Evolutionary conservation across 2,797 vertebrate species (phyloP).

Genomic region (Poecilia velifera): DNA sequence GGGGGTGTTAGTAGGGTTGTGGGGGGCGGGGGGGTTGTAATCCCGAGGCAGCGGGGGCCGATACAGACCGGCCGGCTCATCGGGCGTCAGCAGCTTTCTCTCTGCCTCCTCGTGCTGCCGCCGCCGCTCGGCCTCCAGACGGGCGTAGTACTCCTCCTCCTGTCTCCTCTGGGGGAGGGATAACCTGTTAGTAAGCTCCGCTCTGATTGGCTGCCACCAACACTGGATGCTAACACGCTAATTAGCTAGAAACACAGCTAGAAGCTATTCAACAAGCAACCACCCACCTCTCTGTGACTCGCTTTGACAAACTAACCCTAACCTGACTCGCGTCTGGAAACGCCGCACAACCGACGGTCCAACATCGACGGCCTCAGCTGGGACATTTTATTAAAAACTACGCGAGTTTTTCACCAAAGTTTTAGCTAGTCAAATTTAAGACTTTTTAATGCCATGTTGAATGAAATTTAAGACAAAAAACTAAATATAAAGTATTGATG

Average conservation of each 20-base stretch:
- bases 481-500: too few relatives aligned
- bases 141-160: slow-evolving; percentile 97
- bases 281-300: slow-evolving; percentile 1
- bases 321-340: background rate
- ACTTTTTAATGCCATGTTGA: too few relatives aligned
- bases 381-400: background rate
- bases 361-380: slow-evolving; percentile 6
- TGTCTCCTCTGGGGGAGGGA: slow-evolving; percentile 92
- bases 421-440: background rate
- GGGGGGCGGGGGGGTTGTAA: slow-evolving; percentile 88
- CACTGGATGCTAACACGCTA: slow-evolving; percentile 29
- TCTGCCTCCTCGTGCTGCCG: slow-evolving; percentile 96
- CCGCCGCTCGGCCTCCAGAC: slow-evolving; percentile 95
- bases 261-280: slow-evolving; percentile 10
- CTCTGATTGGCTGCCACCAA: slow-evolving; percentile 50
- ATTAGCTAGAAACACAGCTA: slow-evolving; percentile 11
- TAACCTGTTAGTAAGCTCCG: slow-evolving; percentile 79
- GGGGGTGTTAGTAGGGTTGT: slow-evolving; percentile 85
- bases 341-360: background rate
- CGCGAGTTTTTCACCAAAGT: background rate
- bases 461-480: too few relatives aligned
- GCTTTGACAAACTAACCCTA: background rate
- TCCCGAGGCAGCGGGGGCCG: slow-evolving; percentile 95
- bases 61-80: slow-evolving; percentile 94
- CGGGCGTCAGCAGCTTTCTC: slow-evolving; percentile 92